A percentile compares a stretch with the other conserved stretches of the same genome.
phyloP scores from a whole-genome alignment of 2,113 vertebrate species.

The Alosa alosa region DNA sequence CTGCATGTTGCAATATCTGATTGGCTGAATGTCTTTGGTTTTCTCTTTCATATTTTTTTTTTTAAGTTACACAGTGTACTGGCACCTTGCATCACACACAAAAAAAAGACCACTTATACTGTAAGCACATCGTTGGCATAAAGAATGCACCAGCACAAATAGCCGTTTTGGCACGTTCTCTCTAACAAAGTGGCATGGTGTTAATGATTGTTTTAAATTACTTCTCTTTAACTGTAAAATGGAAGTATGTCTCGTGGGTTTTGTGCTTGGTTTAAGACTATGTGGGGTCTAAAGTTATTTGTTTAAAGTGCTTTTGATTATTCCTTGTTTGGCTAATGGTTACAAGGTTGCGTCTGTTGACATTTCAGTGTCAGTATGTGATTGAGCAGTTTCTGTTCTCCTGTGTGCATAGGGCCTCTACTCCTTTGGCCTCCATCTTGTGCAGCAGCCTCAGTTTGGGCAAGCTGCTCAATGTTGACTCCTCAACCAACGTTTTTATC shows the following conservation, averaged over 20 bases:
- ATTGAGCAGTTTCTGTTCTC: not conserved
- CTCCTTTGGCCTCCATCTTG: not conserved
- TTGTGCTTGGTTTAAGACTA: not conserved
- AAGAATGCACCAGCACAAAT: not conserved
- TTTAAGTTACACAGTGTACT: not conserved
- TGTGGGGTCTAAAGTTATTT: not conserved
- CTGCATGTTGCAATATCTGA: not conserved
- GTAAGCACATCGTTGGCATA: not conserved
- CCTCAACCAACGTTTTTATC: not conserved
- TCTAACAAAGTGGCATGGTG: not conserved
- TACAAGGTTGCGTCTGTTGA: not conserved
- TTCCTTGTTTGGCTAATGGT: not conserved
- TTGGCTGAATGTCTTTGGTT: not conserved
- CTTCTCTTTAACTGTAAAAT: not conserved
- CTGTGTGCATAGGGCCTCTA: not conserved
- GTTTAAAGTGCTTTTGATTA: not conserved
- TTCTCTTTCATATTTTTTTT: not conserved
- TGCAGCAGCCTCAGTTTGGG: not conserved
- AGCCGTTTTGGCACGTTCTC: not conserved
- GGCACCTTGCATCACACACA: not conserved
- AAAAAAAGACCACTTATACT: not conserved
- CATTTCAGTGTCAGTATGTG: not conserved
- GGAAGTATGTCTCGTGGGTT: not conserved
- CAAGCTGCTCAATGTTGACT: not conserved
- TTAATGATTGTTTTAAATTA: not conserved